These are phyloP conservation scores for Drosophila kanapiae DNA, from an alignment of 1,140 invertebrate genomes.

Conservation along the genomic window DNA sequence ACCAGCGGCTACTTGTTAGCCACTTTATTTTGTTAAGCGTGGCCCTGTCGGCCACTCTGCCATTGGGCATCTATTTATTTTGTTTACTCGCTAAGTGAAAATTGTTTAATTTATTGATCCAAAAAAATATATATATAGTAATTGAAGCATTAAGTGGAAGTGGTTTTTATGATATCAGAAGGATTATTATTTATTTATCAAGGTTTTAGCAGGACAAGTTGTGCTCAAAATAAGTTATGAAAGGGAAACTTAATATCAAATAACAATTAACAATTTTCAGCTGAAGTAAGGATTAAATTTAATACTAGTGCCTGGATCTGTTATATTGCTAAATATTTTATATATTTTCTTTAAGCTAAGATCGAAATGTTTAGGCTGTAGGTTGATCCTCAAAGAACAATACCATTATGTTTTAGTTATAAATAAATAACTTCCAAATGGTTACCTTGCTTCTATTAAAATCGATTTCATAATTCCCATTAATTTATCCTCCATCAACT, in stretches of 20 bases:
- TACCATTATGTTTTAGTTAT: too few relatives aligned
- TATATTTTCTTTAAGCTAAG: too few relatives aligned
- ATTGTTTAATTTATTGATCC: slow-evolving; percentile 57
- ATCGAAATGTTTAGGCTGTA: too few relatives aligned
- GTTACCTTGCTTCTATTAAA: neutral
- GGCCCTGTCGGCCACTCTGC: slow-evolving; percentile 37
- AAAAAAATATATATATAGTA: slow-evolving; percentile 9
- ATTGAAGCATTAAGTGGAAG: slow-evolving; percentile 13
- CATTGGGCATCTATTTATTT: slow-evolving; percentile 66
- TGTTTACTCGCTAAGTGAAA: slow-evolving; percentile 58
- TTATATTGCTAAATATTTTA: too few relatives aligned
- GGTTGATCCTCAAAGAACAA: too few relatives aligned
- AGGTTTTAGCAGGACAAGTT: too few relatives aligned
- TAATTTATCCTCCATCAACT: neutral
- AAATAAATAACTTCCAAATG: neutral
- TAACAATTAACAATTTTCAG: too few relatives aligned
- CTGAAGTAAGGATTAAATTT: too few relatives aligned
- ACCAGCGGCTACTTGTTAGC: slow-evolving; percentile 5
- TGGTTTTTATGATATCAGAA: neutral
- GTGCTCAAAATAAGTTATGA: too few relatives aligned
- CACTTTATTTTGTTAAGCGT: slow-evolving; percentile 45
- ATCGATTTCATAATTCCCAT: neutral
- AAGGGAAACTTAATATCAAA: too few relatives aligned
- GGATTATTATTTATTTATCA: neutral
- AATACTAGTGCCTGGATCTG: too few relatives aligned